Evolutionary conservation across 2,113 vertebrate species (phyloP).

Genomic region (Oncorhynchus tshawytscha): DNA sequence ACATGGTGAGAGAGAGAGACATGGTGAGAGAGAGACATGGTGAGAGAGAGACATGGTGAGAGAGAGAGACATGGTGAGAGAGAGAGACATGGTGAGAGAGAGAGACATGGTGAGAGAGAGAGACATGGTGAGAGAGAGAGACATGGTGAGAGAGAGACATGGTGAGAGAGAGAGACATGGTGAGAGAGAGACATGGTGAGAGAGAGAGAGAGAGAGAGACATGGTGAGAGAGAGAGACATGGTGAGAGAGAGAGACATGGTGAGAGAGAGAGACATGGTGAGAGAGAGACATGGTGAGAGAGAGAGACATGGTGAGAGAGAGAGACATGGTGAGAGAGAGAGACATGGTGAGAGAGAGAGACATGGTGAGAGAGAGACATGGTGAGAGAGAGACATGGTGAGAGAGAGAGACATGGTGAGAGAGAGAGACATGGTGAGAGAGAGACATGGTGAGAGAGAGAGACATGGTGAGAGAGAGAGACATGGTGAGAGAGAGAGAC

Average conservation of each 20-base stretch:
- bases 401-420: constrained; percentile 29
- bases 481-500: background rate
- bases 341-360: constrained; percentile 13
- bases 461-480: constrained; percentile 13
- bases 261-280: background rate
- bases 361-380: no score
- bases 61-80: constrained; percentile 27
- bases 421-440: constrained; percentile 18
- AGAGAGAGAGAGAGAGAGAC: no score
- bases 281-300: constrained; percentile 27
- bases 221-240: constrained; percentile 31
- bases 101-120: constrained; percentile 20
- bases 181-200: constrained; percentile 25
- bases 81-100: constrained; percentile 22
- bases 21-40: no score
- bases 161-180: constrained; percentile 31
- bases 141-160: background rate
- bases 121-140: constrained; percentile 13
- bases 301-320: constrained; percentile 22
- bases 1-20: constrained; percentile 13
- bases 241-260: constrained; percentile 5
- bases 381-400: constrained; percentile 1
- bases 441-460: constrained; percentile 20
- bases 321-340: constrained; percentile 20
- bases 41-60: constrained; percentile 1